These are phyloP conservation scores for Netelia virgata DNA, from an alignment of 2,888 invertebrate genomes.

Conservation along the genomic window DNA sequence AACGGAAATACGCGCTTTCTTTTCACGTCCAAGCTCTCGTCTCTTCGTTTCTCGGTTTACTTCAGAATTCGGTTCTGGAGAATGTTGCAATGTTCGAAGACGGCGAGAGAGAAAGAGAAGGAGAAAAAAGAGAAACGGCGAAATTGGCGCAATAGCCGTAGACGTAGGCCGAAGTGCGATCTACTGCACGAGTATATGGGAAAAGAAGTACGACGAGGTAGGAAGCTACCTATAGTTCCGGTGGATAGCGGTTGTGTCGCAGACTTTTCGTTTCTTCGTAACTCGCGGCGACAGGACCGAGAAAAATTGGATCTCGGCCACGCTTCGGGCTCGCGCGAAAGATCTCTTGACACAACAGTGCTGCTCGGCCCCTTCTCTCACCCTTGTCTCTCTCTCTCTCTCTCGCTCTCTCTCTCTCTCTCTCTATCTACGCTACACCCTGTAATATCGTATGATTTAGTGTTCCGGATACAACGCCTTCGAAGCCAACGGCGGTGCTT, in stretches of 20 bases:
- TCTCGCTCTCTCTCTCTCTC: constrained; percentile 3
- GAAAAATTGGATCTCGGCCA: constrained; percentile 81
- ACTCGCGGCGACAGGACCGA: constrained; percentile 81
- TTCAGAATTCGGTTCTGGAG: background rate
- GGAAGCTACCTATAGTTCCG: constrained; percentile 37
- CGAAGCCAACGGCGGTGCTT: constrained; percentile 75
- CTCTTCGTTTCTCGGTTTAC: background rate
- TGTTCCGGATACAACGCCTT: constrained; percentile 80
- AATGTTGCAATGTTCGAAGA: constrained; percentile 6
- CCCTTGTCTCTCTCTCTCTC: constrained; percentile 28
- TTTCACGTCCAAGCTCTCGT: background rate
- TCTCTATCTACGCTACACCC: constrained; percentile 68
- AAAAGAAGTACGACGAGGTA: constrained; percentile 37
- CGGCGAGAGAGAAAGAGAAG: constrained; percentile 37
- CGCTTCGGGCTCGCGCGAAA: constrained; percentile 63
- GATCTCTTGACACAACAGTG: constrained; percentile 56
- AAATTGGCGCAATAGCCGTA: constrained; percentile 30
- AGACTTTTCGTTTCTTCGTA: constrained; percentile 78
- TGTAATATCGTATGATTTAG: constrained; percentile 84
- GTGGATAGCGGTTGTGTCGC: constrained; percentile 44
- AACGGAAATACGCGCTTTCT: background rate
- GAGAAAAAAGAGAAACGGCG: constrained; percentile 28
- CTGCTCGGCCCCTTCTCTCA: constrained; percentile 59
- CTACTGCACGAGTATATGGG: constrained; percentile 22
- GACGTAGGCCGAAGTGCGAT: constrained; percentile 32